These are phyloP conservation scores for Terrapene triunguis DNA, from an alignment of 2,113 vertebrate species.

Conservation along the genomic window DNA sequence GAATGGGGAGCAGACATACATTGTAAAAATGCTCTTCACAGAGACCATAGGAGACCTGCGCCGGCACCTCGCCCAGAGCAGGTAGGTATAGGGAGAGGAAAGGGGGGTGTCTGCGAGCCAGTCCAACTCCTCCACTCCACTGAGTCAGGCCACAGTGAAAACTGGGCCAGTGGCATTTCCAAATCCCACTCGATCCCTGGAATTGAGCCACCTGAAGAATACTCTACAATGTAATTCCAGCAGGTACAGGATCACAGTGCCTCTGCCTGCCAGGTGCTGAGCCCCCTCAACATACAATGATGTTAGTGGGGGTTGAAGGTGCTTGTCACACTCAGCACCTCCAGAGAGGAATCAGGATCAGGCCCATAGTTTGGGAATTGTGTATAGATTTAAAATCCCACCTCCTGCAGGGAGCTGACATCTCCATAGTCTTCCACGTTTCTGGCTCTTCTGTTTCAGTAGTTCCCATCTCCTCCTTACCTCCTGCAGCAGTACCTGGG, in stretches of 20 bases:
- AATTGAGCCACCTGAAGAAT: not conserved
- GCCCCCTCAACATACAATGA: not conserved
- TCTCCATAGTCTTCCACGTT: not conserved
- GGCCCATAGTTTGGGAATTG: not conserved
- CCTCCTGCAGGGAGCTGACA: not conserved
- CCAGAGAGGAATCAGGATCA: not conserved
- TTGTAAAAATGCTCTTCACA: constrained; percentile 82
- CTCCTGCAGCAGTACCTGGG: not conserved
- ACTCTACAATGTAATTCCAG: not conserved
- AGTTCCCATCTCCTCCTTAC: not conserved
- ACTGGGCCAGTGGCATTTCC: not conserved
- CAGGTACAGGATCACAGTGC: not conserved
- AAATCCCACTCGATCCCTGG: not conserved
- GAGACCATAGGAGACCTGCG: constrained; percentile 90
- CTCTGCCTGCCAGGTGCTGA: not conserved
- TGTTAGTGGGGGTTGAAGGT: not conserved
- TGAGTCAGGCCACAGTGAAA: rapidly evolving
- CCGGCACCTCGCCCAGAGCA: constrained; percentile 79
- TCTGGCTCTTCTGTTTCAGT: not conserved
- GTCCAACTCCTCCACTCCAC: rapidly evolving
- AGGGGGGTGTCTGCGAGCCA: not conserved
- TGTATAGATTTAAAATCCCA: not conserved
- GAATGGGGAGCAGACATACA: constrained; percentile 82
- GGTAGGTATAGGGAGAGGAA: constrained; percentile 72
- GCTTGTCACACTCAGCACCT: not conserved